Evolutionary conservation across 2,888 invertebrate genomes (phyloP), one percentile per base, ranked within the genome.

Genomic region (Schrankia costaestrigalis): DNA sequence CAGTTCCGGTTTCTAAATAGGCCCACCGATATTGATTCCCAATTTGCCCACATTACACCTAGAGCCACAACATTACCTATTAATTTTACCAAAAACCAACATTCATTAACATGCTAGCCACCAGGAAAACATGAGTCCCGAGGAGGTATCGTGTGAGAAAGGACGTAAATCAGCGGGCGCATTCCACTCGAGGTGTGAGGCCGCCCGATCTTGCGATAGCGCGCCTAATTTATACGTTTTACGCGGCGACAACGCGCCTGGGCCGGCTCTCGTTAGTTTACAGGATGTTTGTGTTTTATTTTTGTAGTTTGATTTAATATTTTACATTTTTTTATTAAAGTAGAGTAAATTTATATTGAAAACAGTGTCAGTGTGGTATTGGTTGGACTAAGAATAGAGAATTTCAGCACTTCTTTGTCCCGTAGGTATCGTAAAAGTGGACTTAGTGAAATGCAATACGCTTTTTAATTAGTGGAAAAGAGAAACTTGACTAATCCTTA

Each of bases 171-270:
- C 82, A 78, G 63, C 50, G 43, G 53, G 60, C 63, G 71, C 80
- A 83, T 84, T 79, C 84, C 84, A 63, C 47, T 68, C 86, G 82
- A 87, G 86, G 87, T 87, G 87, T 86, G 86, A 87, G 85, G 85
- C 82, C 80, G 74, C 56, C 64, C 80, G 85, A 86, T 87, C 76
- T 63, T 56, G 71, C 71, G 87, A 87, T 87, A 87, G 75, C 71
- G 66, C 63, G 58, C 71, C 73, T 86, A 87, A 86, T 86, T 87
- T 87, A 87, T 87, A 75, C 78, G 82, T 82, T 84, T 84, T 84
- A 85, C 81, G 75, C 81, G 83, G 77, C 78, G 83, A 85, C 86
- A 85, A 80, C 82, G 77, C 74, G 72, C 76, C 71, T 69, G 64
- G 41, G 29, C 65, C 63, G 63, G 58, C 55, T 59, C 53, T 56